phyloP scores from a whole-genome alignment of 2,888 invertebrate species.

The Abscondita cerata region DNA sequence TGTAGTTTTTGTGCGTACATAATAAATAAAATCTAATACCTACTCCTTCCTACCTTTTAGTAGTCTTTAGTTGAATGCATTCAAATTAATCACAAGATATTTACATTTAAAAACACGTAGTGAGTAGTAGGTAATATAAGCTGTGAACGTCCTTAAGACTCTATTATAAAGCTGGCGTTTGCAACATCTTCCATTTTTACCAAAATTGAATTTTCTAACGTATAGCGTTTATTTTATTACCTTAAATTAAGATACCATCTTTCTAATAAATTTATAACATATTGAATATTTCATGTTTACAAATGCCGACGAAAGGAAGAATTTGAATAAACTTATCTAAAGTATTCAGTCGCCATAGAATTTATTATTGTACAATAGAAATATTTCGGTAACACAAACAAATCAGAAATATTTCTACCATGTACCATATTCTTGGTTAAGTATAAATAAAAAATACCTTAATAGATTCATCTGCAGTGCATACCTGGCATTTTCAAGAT shows the following conservation, averaged over 20 bases:
- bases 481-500: slow-evolving; percentile 50
- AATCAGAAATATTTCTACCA: slow-evolving; percentile 43
- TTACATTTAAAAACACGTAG: background rate
- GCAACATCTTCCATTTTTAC: slow-evolving; percentile 9
- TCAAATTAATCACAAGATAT: background rate
- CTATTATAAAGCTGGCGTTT: slow-evolving; percentile 20
- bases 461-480: slow-evolving; percentile 53
- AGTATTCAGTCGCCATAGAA: slow-evolving; percentile 34
- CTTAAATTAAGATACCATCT: slow-evolving; percentile 37
- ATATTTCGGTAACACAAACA: slow-evolving; percentile 42
- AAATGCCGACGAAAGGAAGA: slow-evolving; percentile 34
- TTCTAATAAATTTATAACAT: slow-evolving; percentile 34
- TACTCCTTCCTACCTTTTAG: background rate
- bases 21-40: no score
- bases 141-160: slow-evolving; percentile 13
- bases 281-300: slow-evolving; percentile 34
- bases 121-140: background rate
- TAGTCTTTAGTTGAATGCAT: slow-evolving; percentile 2
- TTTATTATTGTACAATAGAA: slow-evolving; percentile 39
- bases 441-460: slow-evolving; percentile 45
- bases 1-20: no score
- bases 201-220: slow-evolving; percentile 17
- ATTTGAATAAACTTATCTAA: slow-evolving; percentile 37
- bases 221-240: slow-evolving; percentile 29
- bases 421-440: slow-evolving; percentile 34